Conservation (phyloP, 2,888 invertebrate species). For the Drosophila rubida region DNA sequence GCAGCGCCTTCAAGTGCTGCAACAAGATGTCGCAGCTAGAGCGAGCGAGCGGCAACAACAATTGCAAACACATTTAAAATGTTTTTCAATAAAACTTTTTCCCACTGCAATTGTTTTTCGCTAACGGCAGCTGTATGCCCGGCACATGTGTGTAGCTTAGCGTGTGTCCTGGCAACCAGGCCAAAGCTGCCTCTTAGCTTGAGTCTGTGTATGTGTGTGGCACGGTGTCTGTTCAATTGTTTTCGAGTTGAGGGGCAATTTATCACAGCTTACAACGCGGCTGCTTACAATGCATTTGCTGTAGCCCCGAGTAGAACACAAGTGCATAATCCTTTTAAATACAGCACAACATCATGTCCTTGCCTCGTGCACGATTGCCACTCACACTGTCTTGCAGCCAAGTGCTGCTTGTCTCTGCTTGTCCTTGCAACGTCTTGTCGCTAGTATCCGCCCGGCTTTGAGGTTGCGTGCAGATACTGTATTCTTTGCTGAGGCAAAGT, state of each 20-base stretch:
- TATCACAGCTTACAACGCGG: conserved; percentile 70
- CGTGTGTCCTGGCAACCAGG: conserved; percentile 10
- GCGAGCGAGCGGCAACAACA: conserved; percentile 27
- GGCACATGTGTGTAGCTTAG: conserved; percentile 2
- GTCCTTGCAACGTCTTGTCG: conserved; percentile 7
- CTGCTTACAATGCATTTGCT: conserved; percentile 72
- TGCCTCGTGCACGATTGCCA: conserved; percentile 6
- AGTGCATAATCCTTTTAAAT: conserved; percentile 79
- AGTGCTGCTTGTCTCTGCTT: conserved; percentile 5
- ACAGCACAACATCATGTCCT: conserved; percentile 63
- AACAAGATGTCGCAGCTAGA: conserved; percentile 41
- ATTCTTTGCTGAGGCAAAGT: no score
- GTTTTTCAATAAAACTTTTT: conserved; percentile 79
- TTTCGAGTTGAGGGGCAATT: conserved; percentile 78
- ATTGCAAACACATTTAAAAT: conserved; percentile 71
- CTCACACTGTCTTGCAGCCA: conserved; percentile 7
- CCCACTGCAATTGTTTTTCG: conserved; percentile 68
- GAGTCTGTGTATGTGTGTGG: conserved; percentile 8
- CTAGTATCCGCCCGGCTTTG: background rate
- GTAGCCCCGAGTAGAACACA: conserved; percentile 50
- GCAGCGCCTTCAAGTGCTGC: conserved; percentile 31
- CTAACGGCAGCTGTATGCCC: conserved; percentile 36
- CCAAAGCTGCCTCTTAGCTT: conserved; percentile 2
- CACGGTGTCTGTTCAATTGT: conserved; percentile 65
- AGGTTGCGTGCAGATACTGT: background rate